Evolutionary conservation across 2,797 vertebrate species (phyloP).

Genomic region (Trematomus bernacchii): DNA sequence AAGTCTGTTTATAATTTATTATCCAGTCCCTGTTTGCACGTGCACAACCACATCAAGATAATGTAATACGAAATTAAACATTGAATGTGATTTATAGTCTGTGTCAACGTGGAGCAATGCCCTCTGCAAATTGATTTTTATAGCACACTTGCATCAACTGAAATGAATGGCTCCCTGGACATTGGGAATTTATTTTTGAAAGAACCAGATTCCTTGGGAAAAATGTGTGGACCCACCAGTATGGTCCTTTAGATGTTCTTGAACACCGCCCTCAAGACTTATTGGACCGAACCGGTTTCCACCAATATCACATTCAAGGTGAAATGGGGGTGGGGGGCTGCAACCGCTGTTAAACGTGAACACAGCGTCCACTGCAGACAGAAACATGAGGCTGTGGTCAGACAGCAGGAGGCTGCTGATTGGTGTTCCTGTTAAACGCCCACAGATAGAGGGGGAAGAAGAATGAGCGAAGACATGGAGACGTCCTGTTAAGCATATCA

Average conservation of each 20-base stretch:
- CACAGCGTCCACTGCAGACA: neutral
- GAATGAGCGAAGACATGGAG: conserved; percentile 34
- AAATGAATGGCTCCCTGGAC: neutral
- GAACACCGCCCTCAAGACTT: neutral
- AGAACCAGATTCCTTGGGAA: neutral
- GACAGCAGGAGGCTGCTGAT: conserved; percentile 26
- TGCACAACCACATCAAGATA: neutral
- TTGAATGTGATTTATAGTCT: neutral
- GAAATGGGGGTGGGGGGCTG: neutral
- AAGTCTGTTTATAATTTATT: neutral
- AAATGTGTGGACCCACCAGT: neutral
- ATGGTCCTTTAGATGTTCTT: neutral
- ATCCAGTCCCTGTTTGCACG: neutral
- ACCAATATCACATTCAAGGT: neutral
- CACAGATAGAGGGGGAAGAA: conserved; percentile 33
- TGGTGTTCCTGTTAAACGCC: conserved; percentile 47
- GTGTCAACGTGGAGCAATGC: neutral
- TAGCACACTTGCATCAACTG: neutral
- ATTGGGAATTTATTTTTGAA: neutral
- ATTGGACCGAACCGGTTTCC: conserved; percentile 3
- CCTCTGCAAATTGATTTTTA: neutral
- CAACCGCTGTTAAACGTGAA: neutral
- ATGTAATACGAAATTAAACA: neutral
- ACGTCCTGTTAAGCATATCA: conserved; percentile 45
- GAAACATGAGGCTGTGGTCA: conserved; percentile 21